Conservation (phyloP, 2,113 vertebrate genomes). For the Notiomystis cincta region DNA sequence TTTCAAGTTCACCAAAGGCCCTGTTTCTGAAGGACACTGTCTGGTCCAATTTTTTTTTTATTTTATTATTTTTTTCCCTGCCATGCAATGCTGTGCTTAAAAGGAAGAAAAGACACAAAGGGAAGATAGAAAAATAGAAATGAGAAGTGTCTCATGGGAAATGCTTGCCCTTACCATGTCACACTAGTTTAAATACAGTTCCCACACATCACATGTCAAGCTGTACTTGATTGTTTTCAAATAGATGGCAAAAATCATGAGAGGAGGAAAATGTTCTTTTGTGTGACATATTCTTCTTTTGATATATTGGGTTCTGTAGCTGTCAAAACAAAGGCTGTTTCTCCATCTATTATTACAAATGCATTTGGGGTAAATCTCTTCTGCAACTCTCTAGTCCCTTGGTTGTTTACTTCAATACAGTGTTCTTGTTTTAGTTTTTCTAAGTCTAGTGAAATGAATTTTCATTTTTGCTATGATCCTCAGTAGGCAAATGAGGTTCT, state of each 20-base stretch:
- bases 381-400: not conserved
- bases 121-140: constrained; percentile 20
- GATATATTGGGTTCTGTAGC: constrained; percentile 26
- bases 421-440: constrained; percentile 7
- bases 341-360: constrained; percentile 16
- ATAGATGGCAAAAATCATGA: constrained; percentile 45
- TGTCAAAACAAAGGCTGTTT: constrained; percentile 35
- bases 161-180: constrained; percentile 15
- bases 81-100: not conserved
- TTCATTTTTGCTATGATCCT: not conserved
- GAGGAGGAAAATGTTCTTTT: constrained; percentile 25
- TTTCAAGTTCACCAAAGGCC: not conserved
- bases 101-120: constrained; percentile 1
- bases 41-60: not conserved
- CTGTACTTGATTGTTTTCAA: constrained; percentile 50
- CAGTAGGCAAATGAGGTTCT: not conserved
- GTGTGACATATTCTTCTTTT: constrained; percentile 30
- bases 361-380: not conserved
- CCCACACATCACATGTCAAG: constrained; percentile 29
- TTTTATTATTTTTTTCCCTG: not conserved
- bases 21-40: not conserved
- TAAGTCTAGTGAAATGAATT: not conserved
- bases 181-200: constrained; percentile 48
- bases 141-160: not conserved
- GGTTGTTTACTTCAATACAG: constrained; percentile 10